A percentile compares a stretch with the other conserved stretches of the same genome.
phyloP scores from a whole-genome alignment of 2,797 vertebrate species.

The Neostethus bicornis region DNA sequence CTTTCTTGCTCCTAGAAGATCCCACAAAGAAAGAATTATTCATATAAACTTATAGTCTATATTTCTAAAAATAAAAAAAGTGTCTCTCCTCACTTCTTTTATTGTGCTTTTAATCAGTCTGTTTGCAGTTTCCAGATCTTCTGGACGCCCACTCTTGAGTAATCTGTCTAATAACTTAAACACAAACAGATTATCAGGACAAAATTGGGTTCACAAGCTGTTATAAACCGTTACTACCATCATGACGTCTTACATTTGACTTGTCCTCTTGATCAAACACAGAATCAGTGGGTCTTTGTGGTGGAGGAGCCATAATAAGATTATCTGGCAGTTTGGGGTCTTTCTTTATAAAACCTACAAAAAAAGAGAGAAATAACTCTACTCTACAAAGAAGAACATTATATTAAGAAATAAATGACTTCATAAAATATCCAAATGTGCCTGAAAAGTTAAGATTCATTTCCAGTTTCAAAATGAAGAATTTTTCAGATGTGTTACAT shows the following conservation, averaged over 20 bases:
- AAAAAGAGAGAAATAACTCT: neutral
- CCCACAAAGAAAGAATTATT: neutral
- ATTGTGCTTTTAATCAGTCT: conserved; percentile 88
- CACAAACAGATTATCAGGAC: conserved; percentile 15
- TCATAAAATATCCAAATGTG: neutral
- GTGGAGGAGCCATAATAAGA: conserved; percentile 84
- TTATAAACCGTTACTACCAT: neutral
- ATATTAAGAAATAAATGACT: neutral
- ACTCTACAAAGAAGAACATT: neutral
- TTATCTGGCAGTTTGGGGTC: conserved; percentile 85
- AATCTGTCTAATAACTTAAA: conserved; percentile 84
- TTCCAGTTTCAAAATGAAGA: neutral
- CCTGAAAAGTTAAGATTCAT: neutral
- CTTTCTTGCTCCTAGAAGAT: conserved; percentile 86
- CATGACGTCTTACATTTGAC: conserved; percentile 76
- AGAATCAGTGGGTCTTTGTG: conserved; percentile 83
- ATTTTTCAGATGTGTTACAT: neutral
- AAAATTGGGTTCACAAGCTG: neutral
- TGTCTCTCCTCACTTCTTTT: conserved; percentile 79
- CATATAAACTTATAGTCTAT: neutral
- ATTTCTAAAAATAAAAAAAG: neutral
- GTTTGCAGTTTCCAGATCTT: conserved; percentile 92
- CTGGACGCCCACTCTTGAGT: conserved; percentile 83
- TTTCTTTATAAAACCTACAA: conserved; percentile 86
- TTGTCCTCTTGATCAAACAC: conserved; percentile 92